These are phyloP conservation scores for Apostichopus japonicus DNA, from an alignment of 35 echinoderm and acorn worm species.

Conservation along the genomic window DNA sequence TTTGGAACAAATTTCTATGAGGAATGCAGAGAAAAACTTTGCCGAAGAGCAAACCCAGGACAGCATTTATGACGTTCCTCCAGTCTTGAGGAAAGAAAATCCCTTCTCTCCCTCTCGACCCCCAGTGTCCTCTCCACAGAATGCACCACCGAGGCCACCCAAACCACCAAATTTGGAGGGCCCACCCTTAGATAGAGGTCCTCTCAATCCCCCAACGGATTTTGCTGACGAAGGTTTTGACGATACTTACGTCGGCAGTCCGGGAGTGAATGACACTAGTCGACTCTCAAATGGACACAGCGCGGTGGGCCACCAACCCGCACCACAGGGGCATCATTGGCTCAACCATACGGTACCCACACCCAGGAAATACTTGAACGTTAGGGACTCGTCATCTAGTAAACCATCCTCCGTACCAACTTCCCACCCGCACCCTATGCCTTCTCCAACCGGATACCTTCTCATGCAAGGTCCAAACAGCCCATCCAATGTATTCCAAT, in stretches of 20 bases:
- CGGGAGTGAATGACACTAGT: not conserved
- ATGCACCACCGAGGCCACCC: constrained; percentile 53
- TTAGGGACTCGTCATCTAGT: constrained; percentile 29
- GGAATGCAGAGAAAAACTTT: constrained; percentile 43
- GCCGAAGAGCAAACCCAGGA: constrained; percentile 4
- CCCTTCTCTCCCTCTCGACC: constrained; percentile 14
- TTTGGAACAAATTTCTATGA: constrained; percentile 35
- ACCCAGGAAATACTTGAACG: constrained; percentile 51
- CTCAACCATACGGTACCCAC: constrained; percentile 32
- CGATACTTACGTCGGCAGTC: constrained; percentile 34
- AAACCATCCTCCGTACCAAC: not conserved
- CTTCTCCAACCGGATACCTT: constrained; percentile 42
- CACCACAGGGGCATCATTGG: constrained; percentile 52
- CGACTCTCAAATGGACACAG: constrained; percentile 35
- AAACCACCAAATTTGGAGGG: constrained; percentile 38
- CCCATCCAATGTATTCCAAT: constrained; percentile 43
- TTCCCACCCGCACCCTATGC: not conserved
- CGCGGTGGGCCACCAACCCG: not conserved
- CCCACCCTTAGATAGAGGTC: constrained; percentile 21
- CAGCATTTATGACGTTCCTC: constrained; percentile 49
- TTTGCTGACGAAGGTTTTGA: constrained; percentile 37
- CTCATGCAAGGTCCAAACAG: constrained; percentile 43
- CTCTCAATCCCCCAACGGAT: constrained; percentile 14
- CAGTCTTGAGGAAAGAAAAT: constrained; percentile 11
- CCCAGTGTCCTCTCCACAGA: constrained; percentile 28